A percentile compares a stretch with the other conserved stretches of the same genome.
Evolutionary conservation across 2,888 invertebrate genomes (phyloP).

Genomic region (Drosophila suboccidentalis): DNA sequence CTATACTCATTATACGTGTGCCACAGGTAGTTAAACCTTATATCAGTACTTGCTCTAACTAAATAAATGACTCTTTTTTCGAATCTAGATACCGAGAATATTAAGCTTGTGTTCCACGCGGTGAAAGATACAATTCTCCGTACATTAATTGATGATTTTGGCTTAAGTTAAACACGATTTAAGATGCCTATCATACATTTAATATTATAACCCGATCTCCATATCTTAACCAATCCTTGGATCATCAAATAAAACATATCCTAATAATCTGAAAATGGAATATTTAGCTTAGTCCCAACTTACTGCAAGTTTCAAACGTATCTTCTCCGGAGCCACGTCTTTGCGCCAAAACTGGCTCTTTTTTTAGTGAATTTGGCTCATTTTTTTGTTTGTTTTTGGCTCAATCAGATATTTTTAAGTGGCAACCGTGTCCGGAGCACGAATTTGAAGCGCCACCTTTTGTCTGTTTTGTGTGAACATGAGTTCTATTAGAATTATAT

Average conservation of each 20-base stretch:
- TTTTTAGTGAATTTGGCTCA: too few species aligned
- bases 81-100: conserved; percentile 94
- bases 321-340: too few species aligned
- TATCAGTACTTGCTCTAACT: not conserved
- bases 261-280: not conserved
- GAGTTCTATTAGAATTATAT: too few species aligned
- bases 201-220: not conserved
- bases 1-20: conserved; percentile 99
- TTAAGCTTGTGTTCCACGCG: conserved; percentile 96
- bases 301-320: not conserved
- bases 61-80: not conserved
- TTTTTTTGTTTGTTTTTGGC: too few species aligned
- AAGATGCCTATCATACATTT: not conserved
- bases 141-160: conserved; percentile 85
- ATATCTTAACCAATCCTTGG: not conserved
- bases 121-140: conserved; percentile 98
- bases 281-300: not conserved
- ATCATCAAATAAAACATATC: not conserved
- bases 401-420: too few species aligned
- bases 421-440: too few species aligned
- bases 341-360: too few species aligned
- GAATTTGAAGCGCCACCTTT: not conserved
- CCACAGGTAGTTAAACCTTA: conserved; percentile 93
- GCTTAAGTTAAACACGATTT: not conserved
- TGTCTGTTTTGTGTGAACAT: too few species aligned